Percentiles rank a stretch among this genome's conserved stretches.
Conservation (phyloP, 2,888 invertebrate species). For the Troglohyphantes excavatus region DNA sequence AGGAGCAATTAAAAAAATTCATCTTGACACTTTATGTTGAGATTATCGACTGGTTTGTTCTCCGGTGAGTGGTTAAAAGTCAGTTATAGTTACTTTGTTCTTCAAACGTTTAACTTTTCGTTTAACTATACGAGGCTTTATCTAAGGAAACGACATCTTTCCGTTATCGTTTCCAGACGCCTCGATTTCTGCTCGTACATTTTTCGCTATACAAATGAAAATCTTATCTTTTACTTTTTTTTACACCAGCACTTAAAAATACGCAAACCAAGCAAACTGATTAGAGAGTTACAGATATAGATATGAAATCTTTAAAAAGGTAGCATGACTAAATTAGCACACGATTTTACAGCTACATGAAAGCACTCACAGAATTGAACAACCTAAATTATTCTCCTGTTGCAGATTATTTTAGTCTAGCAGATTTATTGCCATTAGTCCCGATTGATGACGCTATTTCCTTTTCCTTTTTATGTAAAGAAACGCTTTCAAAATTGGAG, state of each 20-base stretch:
- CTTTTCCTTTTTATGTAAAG: neutral
- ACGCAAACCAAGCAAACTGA: constrained; percentile 41
- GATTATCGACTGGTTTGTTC: too few relatives aligned
- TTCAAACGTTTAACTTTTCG: too few relatives aligned
- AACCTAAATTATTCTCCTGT: neutral
- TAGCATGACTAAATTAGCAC: neutral
- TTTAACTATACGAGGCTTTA: too few relatives aligned
- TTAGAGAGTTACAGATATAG: neutral
- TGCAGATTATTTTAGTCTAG: neutral
- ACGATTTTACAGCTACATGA: neutral
- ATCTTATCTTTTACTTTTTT: constrained; percentile 38
- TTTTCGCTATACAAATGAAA: constrained; percentile 38
- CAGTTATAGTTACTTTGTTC: too few relatives aligned
- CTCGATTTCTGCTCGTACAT: constrained; percentile 4
- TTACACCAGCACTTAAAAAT: constrained; percentile 40
- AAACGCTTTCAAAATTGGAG: too few relatives aligned
- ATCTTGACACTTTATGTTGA: too few relatives aligned
- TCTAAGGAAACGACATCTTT: neutral
- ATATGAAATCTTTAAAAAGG: neutral
- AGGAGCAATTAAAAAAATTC: too few relatives aligned
- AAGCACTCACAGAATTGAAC: neutral
- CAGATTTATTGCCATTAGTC: neutral
- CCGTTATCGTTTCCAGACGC: constrained; percentile 20
- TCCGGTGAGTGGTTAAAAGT: too few relatives aligned
- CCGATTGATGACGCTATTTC: neutral